Percentiles rank a stretch among this genome's conserved stretches.
These are phyloP conservation scores for Rhyacichthys aspro DNA, from an alignment of 2,797 vertebrate genomes.

Conservation along the genomic window DNA sequence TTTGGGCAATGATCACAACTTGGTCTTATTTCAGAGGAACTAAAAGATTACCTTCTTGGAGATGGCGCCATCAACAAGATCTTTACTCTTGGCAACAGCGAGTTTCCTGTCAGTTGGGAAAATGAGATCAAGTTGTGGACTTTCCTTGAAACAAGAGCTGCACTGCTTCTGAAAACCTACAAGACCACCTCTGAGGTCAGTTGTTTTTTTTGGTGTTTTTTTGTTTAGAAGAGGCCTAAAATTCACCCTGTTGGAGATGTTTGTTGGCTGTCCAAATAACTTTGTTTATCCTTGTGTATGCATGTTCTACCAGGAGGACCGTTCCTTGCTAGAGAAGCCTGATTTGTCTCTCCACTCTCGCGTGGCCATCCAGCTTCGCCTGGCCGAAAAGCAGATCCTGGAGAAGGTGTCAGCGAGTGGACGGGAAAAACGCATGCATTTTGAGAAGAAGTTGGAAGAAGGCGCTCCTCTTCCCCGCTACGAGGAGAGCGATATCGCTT, in stretches of 20 bases:
- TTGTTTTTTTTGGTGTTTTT: not conserved
- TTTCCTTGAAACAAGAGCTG: slow-evolving; percentile 94
- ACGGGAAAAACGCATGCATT: slow-evolving; percentile 81
- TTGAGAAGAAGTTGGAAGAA: slow-evolving; percentile 83
- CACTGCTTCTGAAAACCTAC: slow-evolving; percentile 95
- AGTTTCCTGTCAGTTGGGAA: slow-evolving; percentile 97
- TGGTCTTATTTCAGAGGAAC: slow-evolving; percentile 83
- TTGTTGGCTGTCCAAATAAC: too few species aligned
- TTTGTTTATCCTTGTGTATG: too few species aligned
- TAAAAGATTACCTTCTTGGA: slow-evolving; percentile 92
- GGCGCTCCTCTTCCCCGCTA: slow-evolving; percentile 84
- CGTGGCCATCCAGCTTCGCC: slow-evolving; percentile 88
- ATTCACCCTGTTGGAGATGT: too few species aligned
- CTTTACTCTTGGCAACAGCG: slow-evolving; percentile 93
- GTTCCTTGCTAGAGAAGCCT: slow-evolving; percentile 81
- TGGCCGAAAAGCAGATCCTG: slow-evolving; percentile 95
- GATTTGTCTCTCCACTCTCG: slow-evolving; percentile 84
- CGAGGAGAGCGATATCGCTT: slow-evolving; percentile 87
- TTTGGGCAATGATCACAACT: not conserved
- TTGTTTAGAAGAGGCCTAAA: not conserved
- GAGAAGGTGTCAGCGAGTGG: slow-evolving; percentile 86
- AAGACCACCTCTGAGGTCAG: slow-evolving; percentile 91
- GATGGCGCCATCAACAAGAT: slow-evolving; percentile 93
- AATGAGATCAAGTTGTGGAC: slow-evolving; percentile 99
- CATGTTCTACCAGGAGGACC: slow-evolving; percentile 83